These are phyloP conservation scores for Picus viridis DNA, from an alignment of 2,797 vertebrate species.

Conservation along the genomic window DNA sequence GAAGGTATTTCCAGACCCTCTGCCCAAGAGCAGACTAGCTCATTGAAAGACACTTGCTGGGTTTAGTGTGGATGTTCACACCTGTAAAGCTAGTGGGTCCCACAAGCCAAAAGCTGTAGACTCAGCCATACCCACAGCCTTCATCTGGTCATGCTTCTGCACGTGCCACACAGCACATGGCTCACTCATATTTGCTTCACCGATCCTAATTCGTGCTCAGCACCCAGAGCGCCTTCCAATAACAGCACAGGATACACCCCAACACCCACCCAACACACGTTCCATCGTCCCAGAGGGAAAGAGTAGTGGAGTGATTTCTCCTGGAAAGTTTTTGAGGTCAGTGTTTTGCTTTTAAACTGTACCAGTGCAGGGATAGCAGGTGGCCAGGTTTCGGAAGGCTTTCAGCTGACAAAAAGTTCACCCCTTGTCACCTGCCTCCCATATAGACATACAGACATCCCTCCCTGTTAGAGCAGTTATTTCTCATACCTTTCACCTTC, in stretches of 20 bases:
- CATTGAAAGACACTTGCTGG: neutral
- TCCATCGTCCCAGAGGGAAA: neutral
- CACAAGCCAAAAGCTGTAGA: neutral
- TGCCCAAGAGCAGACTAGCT: neutral
- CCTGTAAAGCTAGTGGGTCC: neutral
- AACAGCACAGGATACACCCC: neutral
- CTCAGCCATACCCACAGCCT: neutral
- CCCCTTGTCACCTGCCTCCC: neutral
- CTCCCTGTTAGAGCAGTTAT: neutral
- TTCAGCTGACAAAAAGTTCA: neutral
- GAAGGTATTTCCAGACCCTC: neutral
- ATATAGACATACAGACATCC: neutral
- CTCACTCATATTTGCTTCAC: neutral
- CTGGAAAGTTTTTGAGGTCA: neutral
- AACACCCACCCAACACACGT: fast-evolving
- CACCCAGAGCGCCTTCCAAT: neutral
- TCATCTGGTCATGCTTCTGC: fast-evolving
- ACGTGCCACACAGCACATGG: fast-evolving
- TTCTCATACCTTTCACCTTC: neutral
- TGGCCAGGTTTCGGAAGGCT: neutral
- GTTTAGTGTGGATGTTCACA: neutral
- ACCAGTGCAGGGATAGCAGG: neutral
- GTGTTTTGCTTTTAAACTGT: neutral
- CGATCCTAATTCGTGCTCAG: neutral
- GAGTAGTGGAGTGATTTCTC: neutral